A percentile compares a stretch with the other conserved stretches of the same genome.
Evolutionary conservation across 2,113 vertebrate genomes (phyloP).

Genomic region (Dissostichus mawsoni): DNA sequence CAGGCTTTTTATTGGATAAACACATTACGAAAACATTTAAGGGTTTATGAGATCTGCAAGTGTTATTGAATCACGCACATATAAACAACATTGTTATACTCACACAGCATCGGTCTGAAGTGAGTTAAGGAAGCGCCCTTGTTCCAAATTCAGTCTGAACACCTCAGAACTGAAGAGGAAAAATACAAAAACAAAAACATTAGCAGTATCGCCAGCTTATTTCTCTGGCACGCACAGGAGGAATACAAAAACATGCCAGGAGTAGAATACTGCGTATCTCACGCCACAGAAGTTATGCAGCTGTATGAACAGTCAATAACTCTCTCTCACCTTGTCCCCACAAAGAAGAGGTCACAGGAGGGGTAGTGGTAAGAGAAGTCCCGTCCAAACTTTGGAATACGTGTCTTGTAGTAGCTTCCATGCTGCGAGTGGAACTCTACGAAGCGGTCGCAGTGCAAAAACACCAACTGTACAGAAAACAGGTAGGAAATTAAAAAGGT

Average conservation of each 20-base stretch:
- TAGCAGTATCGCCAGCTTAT: neutral
- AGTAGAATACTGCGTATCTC: neutral
- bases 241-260: neutral
- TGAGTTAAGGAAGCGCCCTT: slow-evolving; percentile 95
- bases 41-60: neutral
- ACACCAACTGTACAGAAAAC: slow-evolving; percentile 87
- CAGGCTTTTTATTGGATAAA: no score
- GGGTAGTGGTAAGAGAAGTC: slow-evolving; percentile 97
- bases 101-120: slow-evolving; percentile 93
- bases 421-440: slow-evolving; percentile 97
- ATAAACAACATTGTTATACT: slow-evolving; percentile 72
- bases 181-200: neutral
- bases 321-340: slow-evolving; percentile 90
- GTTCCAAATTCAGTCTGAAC: slow-evolving; percentile 94
- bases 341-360: slow-evolving; percentile 97
- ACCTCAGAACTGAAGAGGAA: slow-evolving; percentile 89
- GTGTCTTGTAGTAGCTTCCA: slow-evolving; percentile 94
- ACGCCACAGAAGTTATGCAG: no score
- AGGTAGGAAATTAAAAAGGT: neutral
- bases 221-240: neutral
- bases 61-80: neutral
- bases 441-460: slow-evolving; percentile 91
- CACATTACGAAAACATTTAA: no score
- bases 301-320: no score
- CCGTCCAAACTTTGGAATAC: slow-evolving; percentile 97